Evolutionary conservation across 2,888 invertebrate genomes (phyloP), one percentile per base, ranked within the genome.

Genomic region (Dicyrtomina minuta): DNA sequence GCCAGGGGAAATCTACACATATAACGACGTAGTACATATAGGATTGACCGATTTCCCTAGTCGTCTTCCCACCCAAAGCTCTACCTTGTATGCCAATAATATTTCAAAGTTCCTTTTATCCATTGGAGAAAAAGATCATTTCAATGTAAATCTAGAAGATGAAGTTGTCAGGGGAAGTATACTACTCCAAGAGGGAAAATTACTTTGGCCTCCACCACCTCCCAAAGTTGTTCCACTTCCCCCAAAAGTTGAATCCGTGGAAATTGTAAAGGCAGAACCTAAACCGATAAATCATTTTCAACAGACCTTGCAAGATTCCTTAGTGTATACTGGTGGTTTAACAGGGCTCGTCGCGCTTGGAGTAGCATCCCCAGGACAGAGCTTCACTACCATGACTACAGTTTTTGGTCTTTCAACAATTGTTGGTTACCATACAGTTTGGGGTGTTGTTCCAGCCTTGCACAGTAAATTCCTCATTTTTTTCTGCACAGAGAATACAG

Each of bases 401-500:
- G 92, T 92, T 0, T 87, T 94, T 76, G 90, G 91, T 41, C 82
- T 94, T 73, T 87, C 92, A 75, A 91, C 91, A 81, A 87, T 89
- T 79, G 92, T 92, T 22, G 88, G 88, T 44, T 93, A 93, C 83
- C 92, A 93, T 83, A 93, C 93, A 1, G 93, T 93, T 15, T 94
- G 93, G 93, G 92, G 92, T 61, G 93, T 94, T 20, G 92, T 91
- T 17, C 93, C 93, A 12, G 92, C 93, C 39, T 86, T 94, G 24
- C 93, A 94, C 84, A 59, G 59, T 49, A 24, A 24, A 17, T n/a
- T 46, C 4, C 3, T 67, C 58, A 3, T 39, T 43, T 41, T 46
- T 43, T 17, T 60, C 13, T 62, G n/a, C n/a, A n/a, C n/a, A n/a
- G n/a, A n/a, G n/a, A n/a, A n/a, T n/a, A n/a, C 24, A 17, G 13